Percentiles rank a stretch among this genome's conserved stretches.
These are phyloP conservation scores for Miltochrista miniata DNA, from an alignment of 2,888 invertebrate genomes.

Conservation along the genomic window DNA sequence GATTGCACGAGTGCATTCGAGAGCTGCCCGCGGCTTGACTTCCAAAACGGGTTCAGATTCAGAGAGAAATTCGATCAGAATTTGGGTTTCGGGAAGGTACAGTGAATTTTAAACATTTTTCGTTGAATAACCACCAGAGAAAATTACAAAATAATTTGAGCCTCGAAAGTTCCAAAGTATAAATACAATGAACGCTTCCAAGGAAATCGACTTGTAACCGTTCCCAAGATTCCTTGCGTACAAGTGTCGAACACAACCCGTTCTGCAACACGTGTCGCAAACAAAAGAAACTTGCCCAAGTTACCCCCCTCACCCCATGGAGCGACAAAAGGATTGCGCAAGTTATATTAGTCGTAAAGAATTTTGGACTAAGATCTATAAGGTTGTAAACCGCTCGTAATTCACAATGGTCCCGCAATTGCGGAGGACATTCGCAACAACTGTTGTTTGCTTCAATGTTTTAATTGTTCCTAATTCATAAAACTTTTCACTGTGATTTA, in stretches of 20 bases:
- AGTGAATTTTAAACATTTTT: conserved; percentile 43
- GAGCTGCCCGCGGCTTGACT: conserved; percentile 36
- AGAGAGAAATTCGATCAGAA: conserved; percentile 8
- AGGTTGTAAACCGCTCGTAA: conserved; percentile 76
- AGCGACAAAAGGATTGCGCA: conserved; percentile 81
- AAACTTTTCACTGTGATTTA: conserved; percentile 78
- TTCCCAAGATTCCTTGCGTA: conserved; percentile 62
- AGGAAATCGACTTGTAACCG: conserved; percentile 62
- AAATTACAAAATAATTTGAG: conserved; percentile 54
- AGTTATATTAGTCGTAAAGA: conserved; percentile 82
- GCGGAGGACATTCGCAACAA: conserved; percentile 79
- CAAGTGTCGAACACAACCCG: conserved; percentile 79
- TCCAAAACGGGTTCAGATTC: conserved; percentile 43
- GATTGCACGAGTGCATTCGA: conserved; percentile 48
- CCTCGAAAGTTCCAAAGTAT: conserved; percentile 51
- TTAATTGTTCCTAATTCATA: conserved; percentile 82
- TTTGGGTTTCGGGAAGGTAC: conserved; percentile 39
- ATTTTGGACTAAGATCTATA: conserved; percentile 81
- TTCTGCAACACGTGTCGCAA: conserved; percentile 80
- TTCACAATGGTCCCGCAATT: conserved; percentile 79
- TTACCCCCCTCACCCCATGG: conserved; percentile 53
- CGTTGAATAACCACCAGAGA: conserved; percentile 43
- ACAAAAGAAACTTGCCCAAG: conserved; percentile 77
- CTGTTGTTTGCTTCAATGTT: conserved; percentile 81
- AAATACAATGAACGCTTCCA: conserved; percentile 54